Evolutionary conservation across 2,113 vertebrate species (phyloP).

Genomic region (Crocuta crocuta): DNA sequence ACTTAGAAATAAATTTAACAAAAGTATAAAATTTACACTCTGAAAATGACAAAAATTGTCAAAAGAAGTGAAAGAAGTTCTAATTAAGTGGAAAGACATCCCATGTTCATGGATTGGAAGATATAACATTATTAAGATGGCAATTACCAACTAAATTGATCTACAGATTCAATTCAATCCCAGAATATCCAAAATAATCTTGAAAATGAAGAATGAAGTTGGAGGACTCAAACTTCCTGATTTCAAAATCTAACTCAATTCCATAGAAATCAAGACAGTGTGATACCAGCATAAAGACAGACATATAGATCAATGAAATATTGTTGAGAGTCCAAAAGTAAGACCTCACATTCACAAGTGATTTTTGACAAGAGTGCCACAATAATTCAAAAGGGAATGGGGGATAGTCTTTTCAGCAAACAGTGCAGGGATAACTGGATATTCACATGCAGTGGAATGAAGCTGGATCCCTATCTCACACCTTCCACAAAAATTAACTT

Average conservation of each 20-base stretch:
- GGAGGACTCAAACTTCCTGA: background rate
- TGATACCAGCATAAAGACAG: background rate
- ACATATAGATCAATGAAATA: background rate
- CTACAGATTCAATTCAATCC: background rate
- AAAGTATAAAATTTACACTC: background rate
- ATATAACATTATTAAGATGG: background rate
- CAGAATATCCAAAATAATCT: conserved; percentile 11
- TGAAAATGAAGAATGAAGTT: conserved; percentile 23
- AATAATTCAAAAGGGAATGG: background rate
- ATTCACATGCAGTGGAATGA: background rate
- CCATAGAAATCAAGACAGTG: conserved; percentile 8
- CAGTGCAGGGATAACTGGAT: background rate
- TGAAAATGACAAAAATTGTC: conserved; percentile 3
- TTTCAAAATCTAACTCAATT: conserved; percentile 17
- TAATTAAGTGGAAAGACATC: conserved; percentile 3
- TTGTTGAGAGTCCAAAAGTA: background rate
- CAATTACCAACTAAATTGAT: conserved; percentile 13
- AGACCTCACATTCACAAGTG: background rate
- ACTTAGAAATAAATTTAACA: conserved; percentile 26
- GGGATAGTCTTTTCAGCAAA: background rate
- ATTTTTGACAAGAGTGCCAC: background rate
- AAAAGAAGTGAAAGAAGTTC: conserved; percentile 28
- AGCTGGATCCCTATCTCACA: background rate
- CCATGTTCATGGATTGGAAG: background rate
- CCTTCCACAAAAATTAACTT: conserved; percentile 33